Conservation (phyloP, 2,888 invertebrate genomes). For the Blera fallax region DNA sequence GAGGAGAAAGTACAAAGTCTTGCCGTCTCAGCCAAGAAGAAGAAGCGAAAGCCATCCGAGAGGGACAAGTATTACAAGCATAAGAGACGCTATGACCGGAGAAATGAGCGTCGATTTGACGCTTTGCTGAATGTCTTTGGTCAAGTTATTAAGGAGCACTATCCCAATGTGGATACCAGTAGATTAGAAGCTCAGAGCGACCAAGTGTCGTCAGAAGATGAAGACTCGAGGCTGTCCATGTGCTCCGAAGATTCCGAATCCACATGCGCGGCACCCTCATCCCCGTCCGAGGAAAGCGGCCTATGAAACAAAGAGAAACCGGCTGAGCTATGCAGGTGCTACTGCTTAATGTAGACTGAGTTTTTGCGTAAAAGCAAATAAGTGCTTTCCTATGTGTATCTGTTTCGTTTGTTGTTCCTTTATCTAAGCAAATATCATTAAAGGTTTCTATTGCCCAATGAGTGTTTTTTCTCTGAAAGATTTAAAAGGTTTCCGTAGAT, state of each 20-base stretch:
- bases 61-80: constrained; percentile 78
- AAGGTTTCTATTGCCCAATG: constrained; percentile 38
- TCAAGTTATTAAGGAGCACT: constrained; percentile 76
- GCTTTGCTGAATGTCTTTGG: constrained; percentile 76
- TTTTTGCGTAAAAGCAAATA: constrained; percentile 20
- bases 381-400: constrained; percentile 22
- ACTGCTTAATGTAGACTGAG: constrained; percentile 54
- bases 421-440: constrained; percentile 18
- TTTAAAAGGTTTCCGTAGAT: neutral
- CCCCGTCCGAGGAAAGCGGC: constrained; percentile 39
- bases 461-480: neutral
- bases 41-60: constrained; percentile 66
- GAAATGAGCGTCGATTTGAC: constrained; percentile 78
- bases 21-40: constrained; percentile 3
- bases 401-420: constrained; percentile 51
- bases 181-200: constrained; percentile 65
- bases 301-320: too few relatives aligned
- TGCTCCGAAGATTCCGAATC: constrained; percentile 40
- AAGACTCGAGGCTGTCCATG: constrained; percentile 20
- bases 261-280: constrained; percentile 22
- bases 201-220: constrained; percentile 52
- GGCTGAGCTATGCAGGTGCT: neutral
- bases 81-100: constrained; percentile 77
- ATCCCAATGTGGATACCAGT: constrained; percentile 76
- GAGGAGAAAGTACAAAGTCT: constrained; percentile 28